Evolutionary conservation across 2,113 vertebrate species (phyloP).

Genomic region (Coregonus clupeaformis): DNA sequence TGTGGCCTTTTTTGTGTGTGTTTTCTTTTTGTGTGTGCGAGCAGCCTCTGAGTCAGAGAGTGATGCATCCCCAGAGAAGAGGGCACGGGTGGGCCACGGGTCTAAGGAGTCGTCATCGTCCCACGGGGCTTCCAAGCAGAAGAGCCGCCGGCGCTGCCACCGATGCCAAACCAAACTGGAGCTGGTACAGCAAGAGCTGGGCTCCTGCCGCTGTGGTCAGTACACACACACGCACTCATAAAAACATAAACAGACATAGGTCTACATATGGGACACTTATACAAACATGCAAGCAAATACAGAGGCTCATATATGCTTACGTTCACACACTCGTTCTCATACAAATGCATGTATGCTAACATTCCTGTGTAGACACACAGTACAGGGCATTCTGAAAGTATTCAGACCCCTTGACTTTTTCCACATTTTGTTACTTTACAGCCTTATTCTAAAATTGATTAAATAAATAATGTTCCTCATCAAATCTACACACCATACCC

Average conservation of each 20-base stretch:
- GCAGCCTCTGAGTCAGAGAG: slow-evolving; percentile 92
- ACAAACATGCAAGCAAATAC: not conserved
- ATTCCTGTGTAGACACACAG: not conserved
- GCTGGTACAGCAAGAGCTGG: slow-evolving; percentile 96
- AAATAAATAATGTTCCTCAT: no score
- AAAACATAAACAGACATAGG: not conserved
- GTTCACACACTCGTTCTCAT: not conserved
- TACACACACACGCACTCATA: slow-evolving; percentile 1
- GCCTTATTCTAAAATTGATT: no score
- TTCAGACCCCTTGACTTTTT: no score
- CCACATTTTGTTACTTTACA: no score
- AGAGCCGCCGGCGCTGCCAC: slow-evolving; percentile 94
- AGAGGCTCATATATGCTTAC: not conserved
- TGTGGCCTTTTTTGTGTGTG: not conserved
- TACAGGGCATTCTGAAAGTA: not conserved
- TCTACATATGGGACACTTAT: not conserved
- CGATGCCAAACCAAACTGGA: slow-evolving; percentile 99
- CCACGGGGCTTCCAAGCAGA: slow-evolving; percentile 86
- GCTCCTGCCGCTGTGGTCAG: slow-evolving; percentile 97
- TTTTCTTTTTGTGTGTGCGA: not conserved
- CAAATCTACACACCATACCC: no score
- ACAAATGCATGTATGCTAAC: not conserved
- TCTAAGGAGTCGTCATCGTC: slow-evolving; percentile 74
- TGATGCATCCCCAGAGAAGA: slow-evolving; percentile 90
- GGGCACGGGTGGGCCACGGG: slow-evolving; percentile 79